Evolutionary conservation across 64 coral and sea anemone genomes (phyloP).

Genomic region (Montipora sp.): DNA sequence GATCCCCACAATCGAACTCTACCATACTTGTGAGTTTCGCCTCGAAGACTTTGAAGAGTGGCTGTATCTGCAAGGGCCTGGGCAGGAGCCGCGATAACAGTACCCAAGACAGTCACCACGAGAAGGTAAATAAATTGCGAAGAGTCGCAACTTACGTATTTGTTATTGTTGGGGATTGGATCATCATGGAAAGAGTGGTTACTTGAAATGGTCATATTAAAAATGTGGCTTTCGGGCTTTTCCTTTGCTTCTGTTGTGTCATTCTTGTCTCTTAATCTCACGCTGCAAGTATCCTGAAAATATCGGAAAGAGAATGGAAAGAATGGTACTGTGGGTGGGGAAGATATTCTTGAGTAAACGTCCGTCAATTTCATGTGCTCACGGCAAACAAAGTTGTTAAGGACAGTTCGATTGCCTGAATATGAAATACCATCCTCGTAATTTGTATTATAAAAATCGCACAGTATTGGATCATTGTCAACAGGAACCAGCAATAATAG

Average conservation of each 20-base stretch:
- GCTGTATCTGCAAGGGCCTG: slow-evolving; percentile 84
- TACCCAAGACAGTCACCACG: slow-evolving; percentile 79
- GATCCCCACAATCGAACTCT: slow-evolving; percentile 88
- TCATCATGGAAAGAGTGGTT: slow-evolving; percentile 1
- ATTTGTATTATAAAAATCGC: neutral
- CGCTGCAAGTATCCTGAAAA: neutral
- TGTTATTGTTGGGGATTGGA: neutral
- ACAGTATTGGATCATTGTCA: slow-evolving; percentile 39
- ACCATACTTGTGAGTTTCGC: slow-evolving; percentile 85
- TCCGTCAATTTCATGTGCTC: neutral
- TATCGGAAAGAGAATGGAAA: neutral
- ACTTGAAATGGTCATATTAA: neutral
- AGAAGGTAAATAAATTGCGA: slow-evolving; percentile 76
- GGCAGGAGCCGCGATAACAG: slow-evolving; percentile 79
- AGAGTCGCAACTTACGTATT: slow-evolving; percentile 29
- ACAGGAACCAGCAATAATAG: slow-evolving; percentile 79
- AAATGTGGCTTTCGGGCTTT: neutral
- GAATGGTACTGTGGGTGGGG: slow-evolving; percentile 14
- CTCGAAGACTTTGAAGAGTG: slow-evolving; percentile 74
- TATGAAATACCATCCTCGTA: slow-evolving; percentile 1
- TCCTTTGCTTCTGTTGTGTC: neutral
- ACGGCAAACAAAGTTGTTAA: neutral
- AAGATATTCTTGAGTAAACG: slow-evolving; percentile 24
- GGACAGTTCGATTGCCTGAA: neutral
- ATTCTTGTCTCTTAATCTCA: neutral